Base-by-base conservation (phyloP, 1,140 invertebrate genomes). In the Zaprionus camerounensis region DNA sequence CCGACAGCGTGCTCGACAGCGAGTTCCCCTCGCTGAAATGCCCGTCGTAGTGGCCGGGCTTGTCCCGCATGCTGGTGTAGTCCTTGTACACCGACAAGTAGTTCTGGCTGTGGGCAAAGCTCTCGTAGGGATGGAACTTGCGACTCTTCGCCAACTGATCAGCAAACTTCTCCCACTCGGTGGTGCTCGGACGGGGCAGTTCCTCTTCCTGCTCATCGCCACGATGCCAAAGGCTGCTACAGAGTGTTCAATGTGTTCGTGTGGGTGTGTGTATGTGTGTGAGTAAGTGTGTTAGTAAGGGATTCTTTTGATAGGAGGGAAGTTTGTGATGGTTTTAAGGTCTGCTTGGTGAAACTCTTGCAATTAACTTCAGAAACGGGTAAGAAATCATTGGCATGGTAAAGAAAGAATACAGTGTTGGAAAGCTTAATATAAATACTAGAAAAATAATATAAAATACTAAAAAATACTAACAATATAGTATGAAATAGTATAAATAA, bases 151-250 rank as follows among this genome's bases (percentile, higher is more conserved):
- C 87, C 71, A 92, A 53, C 28, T 84, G 75, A 70, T 92, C 91
- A 7, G 91, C 91, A 63, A 90, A 82, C 36, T 84, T 92, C 17
- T 92, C 91, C 91, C 91, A 92, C 41, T 92, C 91, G 17, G 91
- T 92, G 31, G 91, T 92, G 46, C 58, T 78, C 15, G 91, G 91
- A 12, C 91, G 77, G 2, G 22, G 81, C 13, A 56, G 64, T 6
- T 85, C 82, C 11, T 78, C 53, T n/a, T 61, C 69, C 13, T 73
- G 49, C 2, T 20, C 20, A 12, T 58, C 56, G 7, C 70, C 72
- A 24, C 80, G 80, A 22, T 68, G 24, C 61, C 69, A 67, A 17
- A 31, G 73, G 38, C n/a, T 68, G 51, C 69, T 84, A 31, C 44
- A 28, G 64, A 51, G 22, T 12, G 9, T 5, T 26, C 20, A 12